Percentiles rank a stretch among this genome's conserved stretches.
These are phyloP conservation scores for Fissipunctia ypsillon DNA, from an alignment of 2,888 invertebrate species.

Conservation along the genomic window DNA sequence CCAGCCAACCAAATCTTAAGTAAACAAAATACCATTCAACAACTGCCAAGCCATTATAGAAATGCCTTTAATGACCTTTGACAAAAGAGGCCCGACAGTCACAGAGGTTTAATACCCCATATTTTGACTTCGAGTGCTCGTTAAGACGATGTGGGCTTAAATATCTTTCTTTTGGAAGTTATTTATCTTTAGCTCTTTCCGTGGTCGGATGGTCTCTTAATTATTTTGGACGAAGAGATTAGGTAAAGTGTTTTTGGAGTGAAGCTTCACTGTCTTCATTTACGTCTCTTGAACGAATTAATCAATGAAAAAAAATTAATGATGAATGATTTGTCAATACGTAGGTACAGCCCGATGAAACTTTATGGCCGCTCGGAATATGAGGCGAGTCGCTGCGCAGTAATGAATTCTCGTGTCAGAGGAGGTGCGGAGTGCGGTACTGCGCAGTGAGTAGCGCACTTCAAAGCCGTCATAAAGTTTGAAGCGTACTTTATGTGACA, in stretches of 20 bases:
- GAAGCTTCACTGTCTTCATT: neutral
- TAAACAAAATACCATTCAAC: slow-evolving; percentile 23
- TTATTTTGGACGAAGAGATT: neutral
- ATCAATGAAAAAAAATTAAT: neutral
- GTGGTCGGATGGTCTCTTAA: slow-evolving; percentile 5
- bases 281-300: neutral
- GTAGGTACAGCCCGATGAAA: too few relatives aligned
- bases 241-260: neutral
- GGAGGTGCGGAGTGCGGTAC: too few relatives aligned
- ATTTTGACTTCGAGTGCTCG: slow-evolving; percentile 51
- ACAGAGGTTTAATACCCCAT: slow-evolving; percentile 43
- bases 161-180: slow-evolving; percentile 32
- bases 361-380: too few relatives aligned
- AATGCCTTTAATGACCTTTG: slow-evolving; percentile 32
- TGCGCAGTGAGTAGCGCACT: too few relatives aligned
- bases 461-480: too few relatives aligned
- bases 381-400: too few relatives aligned
- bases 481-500: too few relatives aligned
- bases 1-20: neutral
- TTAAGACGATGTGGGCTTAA: slow-evolving; percentile 43
- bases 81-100: slow-evolving; percentile 41
- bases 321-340: neutral
- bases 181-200: slow-evolving; percentile 26
- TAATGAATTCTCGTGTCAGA: too few relatives aligned
- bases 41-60: slow-evolving; percentile 30